Evolutionary conservation across 2,888 invertebrate genomes (phyloP), one percentile per base, ranked within the genome.

Genomic region (Agrotis exclamationis): DNA sequence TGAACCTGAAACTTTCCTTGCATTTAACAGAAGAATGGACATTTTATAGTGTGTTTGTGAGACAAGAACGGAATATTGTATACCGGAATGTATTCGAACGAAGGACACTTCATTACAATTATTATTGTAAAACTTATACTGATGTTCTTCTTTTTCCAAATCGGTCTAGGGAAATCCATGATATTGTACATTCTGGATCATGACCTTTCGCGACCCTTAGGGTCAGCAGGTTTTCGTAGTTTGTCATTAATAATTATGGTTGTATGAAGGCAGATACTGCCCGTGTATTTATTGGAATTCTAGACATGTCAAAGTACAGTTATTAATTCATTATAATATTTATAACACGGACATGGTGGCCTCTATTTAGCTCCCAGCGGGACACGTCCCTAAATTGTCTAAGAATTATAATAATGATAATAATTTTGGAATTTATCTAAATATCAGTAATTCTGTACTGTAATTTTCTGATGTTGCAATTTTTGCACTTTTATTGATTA

Each of bases 11-110:
- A 45, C 4, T 33, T n/a, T 48, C n/a, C 28, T 6, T 56, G 74
- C 39, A 74, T 74, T 54, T 56, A 45, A 56, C 5, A 66, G 28
- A 50, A 45, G 14, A 45, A 74, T n/a, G 48, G 11, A 45, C 22
- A 45, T 7, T 28, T 18, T 14, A n/a, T 14, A 28, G 6, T 44
- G 16, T 54, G 28, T 63, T 39, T 48, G 20, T 63, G 48, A 50
- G n/a, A 56, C n/a, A 62, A 20, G 9, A 47, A n/a, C 33, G n/a
- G 28, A 28, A 50, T 14, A 7, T 33, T 56, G n/a, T 56, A 33
- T 56, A n/a, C 13, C 33, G 28, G 33, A 68, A 54, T 47, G 24
- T 18, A 56, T 28, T 47, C 28, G 11, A 16, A 24, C 18, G 33
- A 56, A 14, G 14, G n/a, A n/a, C 20, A 16, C 13, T 18, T 22